Evolutionary conservation across 2,113 vertebrate species (phyloP), one percentile per base, ranked within the genome.

Genomic region (Meleagris gallopavo): DNA sequence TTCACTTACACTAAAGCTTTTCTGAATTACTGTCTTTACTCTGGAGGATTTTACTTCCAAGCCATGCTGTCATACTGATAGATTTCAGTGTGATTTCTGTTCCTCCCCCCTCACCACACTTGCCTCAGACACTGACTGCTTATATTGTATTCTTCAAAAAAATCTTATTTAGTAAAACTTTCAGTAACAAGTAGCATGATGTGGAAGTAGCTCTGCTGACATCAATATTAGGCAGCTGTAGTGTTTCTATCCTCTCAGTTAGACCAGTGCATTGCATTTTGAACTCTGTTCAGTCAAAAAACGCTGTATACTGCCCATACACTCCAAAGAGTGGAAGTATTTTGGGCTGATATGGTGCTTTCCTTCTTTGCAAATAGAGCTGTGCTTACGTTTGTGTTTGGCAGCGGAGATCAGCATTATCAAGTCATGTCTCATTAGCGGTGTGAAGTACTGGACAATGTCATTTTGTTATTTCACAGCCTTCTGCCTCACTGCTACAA

Each of bases 301-400:
- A 3, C 2, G 2, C 21, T 18, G 9, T 34, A 52, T 3, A 4
- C 17, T 88, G 20, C 19, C 61, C 38, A 27, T 13, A 19, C 52
- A 22, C 48, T 50, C 48, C 48, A 61, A 87, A 11, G 13, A 5
- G 5, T 48, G 27, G 20, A 10, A 72, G 15, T 32, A 74, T 60
- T 65, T 34, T 10, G 61, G 70, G 61, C 75, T 62, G 75, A 54
- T 77, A 48, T 7, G 30, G 13, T 52, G 61, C 66, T 89, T 76
- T 86, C 6, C 2, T 88, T 7, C 46, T 57, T 43, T 82, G 46
- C 27, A n/a, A 91, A 58, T 2, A 10, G 46, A 86, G 7, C 58
- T 69, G 34, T 54, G 61, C 52, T 86, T 90, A 82, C 86, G 69
- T 88, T 45, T 48, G 46, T 60, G 15, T 93, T 95, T 82, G 65